Evolutionary conservation across 2,888 invertebrate genomes (phyloP).

Genomic region (Catocala nupta): DNA sequence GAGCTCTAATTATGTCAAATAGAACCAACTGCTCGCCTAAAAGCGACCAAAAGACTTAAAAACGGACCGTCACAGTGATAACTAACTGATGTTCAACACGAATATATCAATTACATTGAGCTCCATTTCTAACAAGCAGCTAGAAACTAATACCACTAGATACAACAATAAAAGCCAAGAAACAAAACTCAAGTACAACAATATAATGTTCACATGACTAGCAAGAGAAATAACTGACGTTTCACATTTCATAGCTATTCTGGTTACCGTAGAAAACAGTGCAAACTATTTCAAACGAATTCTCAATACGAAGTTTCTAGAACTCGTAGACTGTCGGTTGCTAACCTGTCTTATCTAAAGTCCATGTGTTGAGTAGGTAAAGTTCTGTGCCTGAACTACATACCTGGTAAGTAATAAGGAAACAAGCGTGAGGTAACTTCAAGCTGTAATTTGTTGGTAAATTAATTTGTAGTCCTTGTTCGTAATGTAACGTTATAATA

Average conservation of each 20-base stretch:
- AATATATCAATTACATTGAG: no score
- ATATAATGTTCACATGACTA: neutral
- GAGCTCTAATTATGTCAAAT: no score
- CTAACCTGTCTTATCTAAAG: neutral
- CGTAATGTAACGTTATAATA: no score
- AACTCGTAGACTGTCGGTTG: neutral
- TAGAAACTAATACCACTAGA: neutral
- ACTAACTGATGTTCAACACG: no score
- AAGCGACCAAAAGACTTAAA: no score
- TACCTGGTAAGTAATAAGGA: neutral
- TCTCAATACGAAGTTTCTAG: conserved; percentile 4
- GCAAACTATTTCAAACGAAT: neutral
- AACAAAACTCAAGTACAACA: neutral
- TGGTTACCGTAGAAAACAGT: neutral
- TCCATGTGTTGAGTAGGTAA: neutral
- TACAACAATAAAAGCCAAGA: neutral
- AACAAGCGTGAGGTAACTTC: neutral
- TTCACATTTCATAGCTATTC: conserved; percentile 1
- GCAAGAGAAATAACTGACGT: neutral
- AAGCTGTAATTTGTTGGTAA: neutral
- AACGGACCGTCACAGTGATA: no score
- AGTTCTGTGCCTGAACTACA: neutral
- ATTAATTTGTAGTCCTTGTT: neutral
- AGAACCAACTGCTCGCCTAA: no score
- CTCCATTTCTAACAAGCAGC: no score